A percentile compares a stretch with the other conserved stretches of the same genome.
These are phyloP conservation scores for Notechis scutatus DNA, from an alignment of 2,113 vertebrate genomes.

Conservation along the genomic window DNA sequence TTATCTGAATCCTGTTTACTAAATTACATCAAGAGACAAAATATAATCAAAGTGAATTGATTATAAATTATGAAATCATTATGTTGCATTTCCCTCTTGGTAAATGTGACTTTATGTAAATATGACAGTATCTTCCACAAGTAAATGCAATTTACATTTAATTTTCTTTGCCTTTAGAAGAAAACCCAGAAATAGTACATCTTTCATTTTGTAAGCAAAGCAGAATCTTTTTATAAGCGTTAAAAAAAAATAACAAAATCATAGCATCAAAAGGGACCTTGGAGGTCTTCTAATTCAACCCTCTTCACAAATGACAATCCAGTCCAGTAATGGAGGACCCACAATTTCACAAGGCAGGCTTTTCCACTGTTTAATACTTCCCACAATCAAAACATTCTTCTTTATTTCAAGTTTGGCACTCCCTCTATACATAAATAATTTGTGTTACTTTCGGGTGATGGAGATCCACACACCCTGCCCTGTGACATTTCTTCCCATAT, in stretches of 20 bases:
- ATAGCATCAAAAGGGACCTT: not conserved
- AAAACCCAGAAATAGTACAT: conserved; percentile 20
- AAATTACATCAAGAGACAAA: conserved; percentile 67
- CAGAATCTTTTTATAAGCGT: conserved; percentile 34
- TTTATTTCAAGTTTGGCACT: not conserved
- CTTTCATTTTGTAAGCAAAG: conserved; percentile 33
- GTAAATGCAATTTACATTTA: conserved; percentile 53
- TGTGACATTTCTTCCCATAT: not conserved
- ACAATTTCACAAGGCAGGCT: not conserved
- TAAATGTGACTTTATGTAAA: conserved; percentile 68
- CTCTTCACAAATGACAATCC: not conserved
- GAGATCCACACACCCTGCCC: not conserved
- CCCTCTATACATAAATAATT: not conserved
- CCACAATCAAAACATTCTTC: not conserved
- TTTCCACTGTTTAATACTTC: not conserved
- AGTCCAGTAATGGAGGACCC: not conserved
- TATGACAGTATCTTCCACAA: conserved; percentile 54
- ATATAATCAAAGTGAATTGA: conserved; percentile 68
- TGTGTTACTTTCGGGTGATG: not conserved
- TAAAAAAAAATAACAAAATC: not conserved
- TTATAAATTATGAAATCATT: conserved; percentile 66
- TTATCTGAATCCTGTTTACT: conserved; percentile 54
- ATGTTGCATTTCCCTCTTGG: conserved; percentile 60
- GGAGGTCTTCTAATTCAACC: not conserved
- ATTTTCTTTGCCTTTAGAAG: conserved; percentile 29